These are phyloP conservation scores for Leptodactylus fuscus DNA, from an alignment of 2,113 vertebrate genomes.

Conservation along the genomic window DNA sequence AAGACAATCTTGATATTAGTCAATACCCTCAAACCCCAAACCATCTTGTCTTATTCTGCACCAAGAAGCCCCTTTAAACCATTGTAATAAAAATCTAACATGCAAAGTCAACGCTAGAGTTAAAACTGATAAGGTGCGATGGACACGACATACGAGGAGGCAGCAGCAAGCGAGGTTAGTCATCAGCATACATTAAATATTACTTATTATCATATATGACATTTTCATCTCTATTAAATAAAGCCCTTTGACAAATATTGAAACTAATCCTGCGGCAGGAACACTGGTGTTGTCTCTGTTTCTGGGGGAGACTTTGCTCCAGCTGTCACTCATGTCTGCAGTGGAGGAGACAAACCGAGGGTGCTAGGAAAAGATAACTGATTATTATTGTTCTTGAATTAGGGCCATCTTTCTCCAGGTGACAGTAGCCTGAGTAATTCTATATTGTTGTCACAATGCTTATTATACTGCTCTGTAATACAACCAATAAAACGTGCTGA, in stretches of 20 bases:
- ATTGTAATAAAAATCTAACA: neutral
- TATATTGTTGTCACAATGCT: constrained; percentile 44
- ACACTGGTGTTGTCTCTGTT: constrained; percentile 1
- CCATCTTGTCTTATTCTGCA: neutral
- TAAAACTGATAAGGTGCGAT: neutral
- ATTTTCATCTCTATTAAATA: constrained; percentile 38
- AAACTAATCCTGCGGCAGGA: constrained; percentile 36
- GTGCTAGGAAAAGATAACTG: constrained; percentile 45
- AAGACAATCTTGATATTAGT: too few relatives aligned
- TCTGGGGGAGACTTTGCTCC: constrained; percentile 27
- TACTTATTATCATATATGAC: constrained; percentile 41
- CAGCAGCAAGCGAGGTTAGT: neutral
- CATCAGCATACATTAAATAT: constrained; percentile 41
- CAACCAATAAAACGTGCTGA: constrained; percentile 47
- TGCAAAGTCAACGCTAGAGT: neutral
- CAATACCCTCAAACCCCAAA: neutral
- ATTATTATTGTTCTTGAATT: constrained; percentile 53
- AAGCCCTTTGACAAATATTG: constrained; percentile 33
- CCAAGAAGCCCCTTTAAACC: neutral
- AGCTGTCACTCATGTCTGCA: constrained; percentile 37
- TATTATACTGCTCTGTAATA: constrained; percentile 45
- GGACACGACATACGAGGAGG: neutral
- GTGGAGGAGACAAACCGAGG: constrained; percentile 31
- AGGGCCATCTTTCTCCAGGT: constrained; percentile 47
- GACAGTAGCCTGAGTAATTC: constrained; percentile 49